Conservation (phyloP, 2,888 invertebrate genomes). For the Mythimna loreyi region DNA sequence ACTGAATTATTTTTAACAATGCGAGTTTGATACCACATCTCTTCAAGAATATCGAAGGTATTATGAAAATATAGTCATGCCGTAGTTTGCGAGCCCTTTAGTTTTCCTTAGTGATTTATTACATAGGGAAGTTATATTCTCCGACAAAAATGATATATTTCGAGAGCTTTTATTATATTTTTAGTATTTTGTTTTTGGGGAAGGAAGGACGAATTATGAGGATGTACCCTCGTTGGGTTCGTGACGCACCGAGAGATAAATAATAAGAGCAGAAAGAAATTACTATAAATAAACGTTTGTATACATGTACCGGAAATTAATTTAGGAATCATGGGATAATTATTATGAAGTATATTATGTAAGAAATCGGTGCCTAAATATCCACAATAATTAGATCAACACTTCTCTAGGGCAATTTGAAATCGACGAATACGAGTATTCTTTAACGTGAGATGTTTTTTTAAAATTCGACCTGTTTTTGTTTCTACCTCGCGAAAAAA, state of each 20-base stretch:
- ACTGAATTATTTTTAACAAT: too few species aligned
- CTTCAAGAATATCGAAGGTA: slow-evolving; percentile 22
- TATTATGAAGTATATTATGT: too few species aligned
- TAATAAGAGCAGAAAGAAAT: slow-evolving; percentile 16
- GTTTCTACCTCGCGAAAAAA: background rate
- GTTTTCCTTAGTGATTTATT: slow-evolving; percentile 60
- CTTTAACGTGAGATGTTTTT: background rate
- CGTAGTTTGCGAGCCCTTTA: slow-evolving; percentile 21
- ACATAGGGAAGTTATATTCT: slow-evolving; percentile 38
- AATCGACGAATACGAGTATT: background rate
- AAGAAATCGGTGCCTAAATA: too few species aligned
- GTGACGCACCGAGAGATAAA: slow-evolving; percentile 15
- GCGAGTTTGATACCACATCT: too few species aligned
- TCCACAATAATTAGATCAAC: background rate
- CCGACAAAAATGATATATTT: slow-evolving; percentile 58
- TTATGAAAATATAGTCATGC: slow-evolving; percentile 46
- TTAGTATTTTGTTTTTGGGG: slow-evolving; percentile 52
- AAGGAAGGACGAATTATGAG: slow-evolving; percentile 45
- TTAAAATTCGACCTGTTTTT: background rate
- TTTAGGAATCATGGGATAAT: background rate
- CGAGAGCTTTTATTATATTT: slow-evolving; percentile 40
- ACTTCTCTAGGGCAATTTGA: background rate
- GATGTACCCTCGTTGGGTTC: slow-evolving; percentile 20
- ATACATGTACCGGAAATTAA: background rate
- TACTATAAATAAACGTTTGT: too few species aligned